Evolutionary conservation across 2,888 invertebrate species (phyloP).

Genomic region (Salticus scenicus): DNA sequence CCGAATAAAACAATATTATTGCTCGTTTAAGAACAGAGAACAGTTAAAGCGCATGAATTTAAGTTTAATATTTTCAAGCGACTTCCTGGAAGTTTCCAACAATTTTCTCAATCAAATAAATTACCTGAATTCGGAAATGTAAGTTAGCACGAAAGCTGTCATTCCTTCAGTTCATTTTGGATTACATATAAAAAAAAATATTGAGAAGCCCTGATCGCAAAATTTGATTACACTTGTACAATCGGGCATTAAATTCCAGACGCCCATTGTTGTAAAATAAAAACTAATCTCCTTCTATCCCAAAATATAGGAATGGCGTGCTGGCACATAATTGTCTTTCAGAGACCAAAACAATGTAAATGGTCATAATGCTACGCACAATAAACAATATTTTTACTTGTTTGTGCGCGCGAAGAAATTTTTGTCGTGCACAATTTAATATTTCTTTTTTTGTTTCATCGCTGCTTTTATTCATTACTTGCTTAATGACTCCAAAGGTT

Average conservation of each 20-base stretch:
- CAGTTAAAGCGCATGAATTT: too few species aligned
- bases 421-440: conserved; percentile 64
- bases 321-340: conserved; percentile 58
- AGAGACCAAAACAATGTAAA: conserved; percentile 65
- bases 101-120: neutral
- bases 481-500: conserved; percentile 60
- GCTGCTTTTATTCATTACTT: conserved; percentile 63
- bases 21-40: too few species aligned
- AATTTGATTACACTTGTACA: conserved; percentile 52
- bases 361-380: conserved; percentile 66
- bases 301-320: conserved; percentile 65
- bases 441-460: conserved; percentile 61
- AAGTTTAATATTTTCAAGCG: neutral
- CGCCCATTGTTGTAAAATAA: conserved; percentile 41
- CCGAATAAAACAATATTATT: too few species aligned
- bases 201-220: conserved; percentile 24
- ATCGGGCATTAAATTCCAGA: conserved; percentile 37
- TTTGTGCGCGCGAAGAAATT: conserved; percentile 65
- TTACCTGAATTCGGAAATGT: neutral
- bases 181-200: neutral
- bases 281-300: conserved; percentile 39
- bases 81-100: neutral
- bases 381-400: conserved; percentile 65
- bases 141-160: neutral
- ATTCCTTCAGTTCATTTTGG: neutral